Conservation (phyloP, 2,888 invertebrate genomes). For the Dione juno region DNA sequence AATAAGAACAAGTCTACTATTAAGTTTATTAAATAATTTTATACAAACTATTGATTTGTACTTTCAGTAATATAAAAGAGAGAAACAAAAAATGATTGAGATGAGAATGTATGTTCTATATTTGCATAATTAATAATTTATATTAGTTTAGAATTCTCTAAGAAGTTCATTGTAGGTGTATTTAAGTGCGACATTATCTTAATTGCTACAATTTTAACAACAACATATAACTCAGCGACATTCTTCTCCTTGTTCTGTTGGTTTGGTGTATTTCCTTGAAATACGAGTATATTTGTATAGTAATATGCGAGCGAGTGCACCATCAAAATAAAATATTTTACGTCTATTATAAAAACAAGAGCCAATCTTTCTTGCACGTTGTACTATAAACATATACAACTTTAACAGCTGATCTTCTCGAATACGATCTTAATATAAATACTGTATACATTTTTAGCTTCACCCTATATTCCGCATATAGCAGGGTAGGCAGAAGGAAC, state of each 20-base stretch:
- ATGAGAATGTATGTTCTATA: no score
- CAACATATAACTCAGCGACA: constrained; percentile 66
- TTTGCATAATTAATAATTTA: constrained; percentile 4
- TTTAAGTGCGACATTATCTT: constrained; percentile 67
- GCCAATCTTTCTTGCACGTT: constrained; percentile 5
- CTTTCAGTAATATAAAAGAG: no score
- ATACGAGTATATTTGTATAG: background rate
- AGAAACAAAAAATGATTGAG: background rate
- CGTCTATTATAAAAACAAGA: constrained; percentile 5
- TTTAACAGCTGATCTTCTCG: background rate
- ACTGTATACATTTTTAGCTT: background rate
- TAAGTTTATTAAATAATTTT: no score
- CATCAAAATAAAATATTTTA: constrained; percentile 8
- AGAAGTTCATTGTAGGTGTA: constrained; percentile 49
- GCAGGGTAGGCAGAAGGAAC: no score
- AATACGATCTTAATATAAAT: background rate
- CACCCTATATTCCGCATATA: no score
- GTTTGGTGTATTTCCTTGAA: constrained; percentile 4
- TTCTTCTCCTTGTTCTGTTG: constrained; percentile 49
- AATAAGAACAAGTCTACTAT: no score
- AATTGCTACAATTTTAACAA: constrained; percentile 73
- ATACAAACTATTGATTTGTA: no score
- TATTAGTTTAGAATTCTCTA: constrained; percentile 9
- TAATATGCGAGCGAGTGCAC: background rate
- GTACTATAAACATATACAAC: background rate